Evolutionary conservation across 2,113 vertebrate species (phyloP).

Genomic region (Crypturellus undulatus): DNA sequence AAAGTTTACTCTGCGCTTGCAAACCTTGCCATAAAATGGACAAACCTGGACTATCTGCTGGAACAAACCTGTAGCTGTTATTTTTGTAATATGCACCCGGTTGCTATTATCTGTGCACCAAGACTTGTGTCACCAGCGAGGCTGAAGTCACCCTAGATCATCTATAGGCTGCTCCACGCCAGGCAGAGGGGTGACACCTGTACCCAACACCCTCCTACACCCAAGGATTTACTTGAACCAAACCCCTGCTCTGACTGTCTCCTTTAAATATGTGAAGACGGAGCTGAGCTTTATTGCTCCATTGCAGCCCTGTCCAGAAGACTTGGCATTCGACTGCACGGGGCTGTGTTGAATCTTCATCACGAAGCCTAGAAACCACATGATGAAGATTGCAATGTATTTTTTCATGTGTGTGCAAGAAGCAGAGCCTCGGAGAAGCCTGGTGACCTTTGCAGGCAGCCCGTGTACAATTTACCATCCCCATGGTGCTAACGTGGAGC

Average conservation of each 20-base stretch:
- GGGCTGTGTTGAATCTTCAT: not conserved
- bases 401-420: not conserved
- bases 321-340: fast-evolving
- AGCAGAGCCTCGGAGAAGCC: not conserved
- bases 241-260: not conserved
- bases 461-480: fast-evolving
- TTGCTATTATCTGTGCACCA: not conserved
- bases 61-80: not conserved
- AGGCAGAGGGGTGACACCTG: not conserved
- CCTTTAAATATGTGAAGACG: not conserved
- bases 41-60: not conserved
- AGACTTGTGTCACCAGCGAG: not conserved
- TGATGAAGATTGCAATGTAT: fast-evolving
- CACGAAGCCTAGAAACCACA: not conserved
- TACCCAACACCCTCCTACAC: not conserved
- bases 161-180: not conserved
- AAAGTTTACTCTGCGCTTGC: not conserved
- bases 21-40: not conserved
- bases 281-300: not conserved
- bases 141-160: not conserved
- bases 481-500: not conserved
- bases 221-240: not conserved
- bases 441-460: not conserved
- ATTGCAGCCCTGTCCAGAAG: not conserved
- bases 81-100: not conserved